Conservation (phyloP, 2,888 invertebrate genomes). For the Spodoptera picta region DNA sequence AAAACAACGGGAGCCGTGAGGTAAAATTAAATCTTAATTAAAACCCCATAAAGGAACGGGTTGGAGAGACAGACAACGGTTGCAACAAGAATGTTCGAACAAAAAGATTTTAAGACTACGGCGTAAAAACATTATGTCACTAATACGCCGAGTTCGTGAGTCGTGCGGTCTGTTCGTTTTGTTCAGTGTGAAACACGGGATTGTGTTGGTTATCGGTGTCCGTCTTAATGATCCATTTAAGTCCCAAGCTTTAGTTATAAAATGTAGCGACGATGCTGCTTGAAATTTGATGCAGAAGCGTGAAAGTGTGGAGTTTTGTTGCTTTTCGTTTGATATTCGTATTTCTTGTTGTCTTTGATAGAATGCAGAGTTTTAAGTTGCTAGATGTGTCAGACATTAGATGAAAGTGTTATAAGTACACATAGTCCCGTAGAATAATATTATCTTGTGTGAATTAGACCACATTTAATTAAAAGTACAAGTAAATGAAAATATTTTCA, state of each 20-base stretch:
- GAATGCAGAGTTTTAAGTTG: no score
- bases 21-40: slow-evolving; percentile 88
- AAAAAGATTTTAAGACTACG: slow-evolving; percentile 54
- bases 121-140: slow-evolving; percentile 82
- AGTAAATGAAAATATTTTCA: no score
- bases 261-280: slow-evolving; percentile 32
- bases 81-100: slow-evolving; percentile 35
- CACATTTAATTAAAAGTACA: no score
- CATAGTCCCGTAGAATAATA: no score
- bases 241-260: slow-evolving; percentile 49
- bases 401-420: no score
- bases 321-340: background rate
- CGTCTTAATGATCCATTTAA: slow-evolving; percentile 60
- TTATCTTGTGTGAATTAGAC: no score
- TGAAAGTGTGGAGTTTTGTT: slow-evolving; percentile 41
- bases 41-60: slow-evolving; percentile 75
- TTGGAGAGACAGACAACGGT: slow-evolving; percentile 57
- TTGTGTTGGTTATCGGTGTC: slow-evolving; percentile 59
- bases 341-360: no score
- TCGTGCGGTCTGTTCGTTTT: slow-evolving; percentile 54
- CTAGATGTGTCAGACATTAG: no score
- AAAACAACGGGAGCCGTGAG: slow-evolving; percentile 79
- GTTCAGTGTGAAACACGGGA: slow-evolving; percentile 58
- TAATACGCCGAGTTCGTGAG: slow-evolving; percentile 64
- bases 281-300: slow-evolving; percentile 36